Base-by-base conservation (phyloP, 2,888 invertebrate species). In the Caenorhabditis panamensis region DNA sequence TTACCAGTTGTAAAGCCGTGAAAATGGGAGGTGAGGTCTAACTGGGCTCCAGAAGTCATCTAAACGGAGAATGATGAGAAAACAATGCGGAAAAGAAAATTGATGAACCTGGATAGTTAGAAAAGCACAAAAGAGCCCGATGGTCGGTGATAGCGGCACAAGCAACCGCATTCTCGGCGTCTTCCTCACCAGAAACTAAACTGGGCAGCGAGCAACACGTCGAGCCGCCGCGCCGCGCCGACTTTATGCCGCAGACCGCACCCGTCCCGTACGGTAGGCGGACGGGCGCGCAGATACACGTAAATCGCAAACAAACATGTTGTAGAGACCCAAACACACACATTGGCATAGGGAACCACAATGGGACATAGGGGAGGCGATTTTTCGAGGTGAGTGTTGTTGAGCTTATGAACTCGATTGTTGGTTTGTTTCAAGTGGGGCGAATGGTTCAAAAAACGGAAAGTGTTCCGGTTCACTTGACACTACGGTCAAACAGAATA, bases 291-390 rank as follows among this genome's bases (percentile, higher is more conserved):
- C 68, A 56, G 61, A 66, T 44, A 75, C 80, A 80, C 80, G 80
- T 80, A 80, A 80, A 75, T 69, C 79, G 79, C 79, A 79, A 79
- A 79, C 79, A 79, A 79, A 79, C 73, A 79, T 68, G 68, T 54
- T 54, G 54, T 54, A 54, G 67, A 72, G 61, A 66, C 66, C 58
- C 76, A 76, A 59, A 76, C 76, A 63, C 47, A 53, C 69, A 64
- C 66, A 53, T 22, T 56, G 36, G 28, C 66, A 54, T 11, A 67
- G 66, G 49, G 31, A 73, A 61, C 37, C 41, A 59, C 59, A 53
- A 44, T 54, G 18, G 47, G 9, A 41, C 41, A 24, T 51, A 36
- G 22, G 24, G 20, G 61, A 28, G 36, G 37, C 31, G 66, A 58
- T 64, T 64, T 59, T 73, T 72, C 28, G 63, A 53, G 61, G 44